Base-by-base conservation (phyloP, 2,888 invertebrate genomes). In the Drosophila borealis region DNA sequence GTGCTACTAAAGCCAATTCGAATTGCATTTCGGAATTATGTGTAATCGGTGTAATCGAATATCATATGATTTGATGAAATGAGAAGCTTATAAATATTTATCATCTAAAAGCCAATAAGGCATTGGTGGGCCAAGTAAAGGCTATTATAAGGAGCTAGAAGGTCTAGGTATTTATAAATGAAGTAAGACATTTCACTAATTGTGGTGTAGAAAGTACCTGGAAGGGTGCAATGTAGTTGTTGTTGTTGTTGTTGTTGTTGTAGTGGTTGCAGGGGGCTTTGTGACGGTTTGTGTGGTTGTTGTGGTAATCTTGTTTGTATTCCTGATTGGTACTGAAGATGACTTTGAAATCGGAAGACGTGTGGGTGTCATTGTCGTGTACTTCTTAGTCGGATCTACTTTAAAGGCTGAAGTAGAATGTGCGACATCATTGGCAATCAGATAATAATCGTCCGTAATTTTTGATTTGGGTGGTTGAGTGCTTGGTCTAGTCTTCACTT, bases 201-300 rank as follows among this genome's bases (percentile, higher is more conserved):
- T 59, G 37, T 46, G 70, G 13, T 10, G 48, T 41, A 46, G 49
- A 61, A 64, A 55, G 82, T 79, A 79, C 84, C 82, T 80, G 78
- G 73, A 46, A 55, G 65, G 49, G 68, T 70, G 74, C 45, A 66
- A 21, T 64, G 77, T 29, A 17, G 51, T 70, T 70, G 80, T 69
- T 45, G 41, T 45, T 59, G 79, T 45, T 59, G 79, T 61, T 77
- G 84, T 63, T 19, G 74, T 66, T 60, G 78, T 25, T 56, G 64
- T 62, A 60, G 65, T 62, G 50, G 61, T 74, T 54, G 61, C 62
- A 49, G 70, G 41, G 54, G 74, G 36, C 54, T 66, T 80, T 78
- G 74, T 85, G 45, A 56, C 48, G 55, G 67, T 76, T 76, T 68
- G 73, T 66, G 92, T 89, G 88, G 92, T 92, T 91, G 93, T 92